Percentiles rank a stretch among this genome's conserved stretches.
phyloP scores from a whole-genome alignment of 2,797 vertebrate genomes.

The Mus minutoides region DNA sequence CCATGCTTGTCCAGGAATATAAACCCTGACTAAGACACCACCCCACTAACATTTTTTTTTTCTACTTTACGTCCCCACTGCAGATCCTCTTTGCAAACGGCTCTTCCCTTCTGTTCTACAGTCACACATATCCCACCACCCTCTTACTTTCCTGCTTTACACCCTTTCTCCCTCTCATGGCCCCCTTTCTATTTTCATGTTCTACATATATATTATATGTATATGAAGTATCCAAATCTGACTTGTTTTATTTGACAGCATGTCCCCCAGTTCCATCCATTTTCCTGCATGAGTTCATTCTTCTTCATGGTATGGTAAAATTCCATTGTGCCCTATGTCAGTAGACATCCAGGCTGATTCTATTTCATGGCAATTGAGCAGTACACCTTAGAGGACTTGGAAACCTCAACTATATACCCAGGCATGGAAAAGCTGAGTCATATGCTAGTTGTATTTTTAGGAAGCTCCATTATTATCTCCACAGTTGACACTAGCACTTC shows the following conservation, averaged over 20 bases:
- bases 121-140: neutral
- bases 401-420: too few species aligned
- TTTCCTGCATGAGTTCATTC: neutral
- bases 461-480: neutral
- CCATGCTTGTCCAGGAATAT: too few species aligned
- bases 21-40: too few species aligned
- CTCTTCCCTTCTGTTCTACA: neutral
- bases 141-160: neutral
- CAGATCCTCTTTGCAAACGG: neutral
- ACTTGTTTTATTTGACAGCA: neutral
- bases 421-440: neutral
- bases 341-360: neutral
- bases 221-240: neutral
- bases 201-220: neutral
- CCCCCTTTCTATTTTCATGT: neutral
- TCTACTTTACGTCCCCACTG: neutral
- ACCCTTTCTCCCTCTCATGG: neutral
- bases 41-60: neutral
- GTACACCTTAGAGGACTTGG: neutral
- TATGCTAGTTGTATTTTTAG: neutral
- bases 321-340: neutral
- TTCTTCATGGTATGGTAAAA: neutral
- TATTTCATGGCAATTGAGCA: neutral
- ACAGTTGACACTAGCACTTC: neutral
- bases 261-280: too few species aligned